phyloP scores from a whole-genome alignment of 2,113 vertebrate genomes.

The Caretta caretta region DNA sequence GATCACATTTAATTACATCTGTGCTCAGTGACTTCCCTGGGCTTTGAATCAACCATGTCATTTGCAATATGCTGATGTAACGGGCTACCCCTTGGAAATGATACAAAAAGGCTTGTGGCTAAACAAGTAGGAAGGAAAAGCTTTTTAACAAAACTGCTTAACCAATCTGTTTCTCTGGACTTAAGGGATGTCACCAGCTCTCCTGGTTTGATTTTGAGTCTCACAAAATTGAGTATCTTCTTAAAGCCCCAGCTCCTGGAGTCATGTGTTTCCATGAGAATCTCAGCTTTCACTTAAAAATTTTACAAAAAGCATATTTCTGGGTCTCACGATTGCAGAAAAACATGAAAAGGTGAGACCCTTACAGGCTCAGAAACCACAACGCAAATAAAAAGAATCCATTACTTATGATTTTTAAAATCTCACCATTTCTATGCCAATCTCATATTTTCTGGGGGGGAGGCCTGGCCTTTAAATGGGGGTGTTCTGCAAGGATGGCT shows the following conservation, averaged over 20 bases:
- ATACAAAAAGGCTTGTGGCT: not conserved
- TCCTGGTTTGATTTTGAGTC: accelerated
- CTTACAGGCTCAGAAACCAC: not conserved
- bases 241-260: accelerated
- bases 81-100: not conserved
- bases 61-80: not conserved
- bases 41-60: not conserved
- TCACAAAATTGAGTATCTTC: accelerated
- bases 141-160: not conserved
- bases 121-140: not conserved
- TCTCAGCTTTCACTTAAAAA: not conserved
- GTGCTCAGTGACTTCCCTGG: not conserved
- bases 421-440: not conserved
- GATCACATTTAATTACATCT: not conserved
- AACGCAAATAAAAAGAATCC: not conserved
- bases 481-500: not conserved
- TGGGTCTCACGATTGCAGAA: accelerated
- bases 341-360: not conserved
- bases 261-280: not conserved
- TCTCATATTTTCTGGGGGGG: not conserved
- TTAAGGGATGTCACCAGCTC: not conserved
- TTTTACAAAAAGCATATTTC: not conserved
- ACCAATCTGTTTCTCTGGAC: not conserved
- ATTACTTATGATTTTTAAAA: not conserved
- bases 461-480: not conserved